These are phyloP conservation scores for Paraplagusia blochii DNA, from an alignment of 2,113 vertebrate genomes.

Conservation along the genomic window DNA sequence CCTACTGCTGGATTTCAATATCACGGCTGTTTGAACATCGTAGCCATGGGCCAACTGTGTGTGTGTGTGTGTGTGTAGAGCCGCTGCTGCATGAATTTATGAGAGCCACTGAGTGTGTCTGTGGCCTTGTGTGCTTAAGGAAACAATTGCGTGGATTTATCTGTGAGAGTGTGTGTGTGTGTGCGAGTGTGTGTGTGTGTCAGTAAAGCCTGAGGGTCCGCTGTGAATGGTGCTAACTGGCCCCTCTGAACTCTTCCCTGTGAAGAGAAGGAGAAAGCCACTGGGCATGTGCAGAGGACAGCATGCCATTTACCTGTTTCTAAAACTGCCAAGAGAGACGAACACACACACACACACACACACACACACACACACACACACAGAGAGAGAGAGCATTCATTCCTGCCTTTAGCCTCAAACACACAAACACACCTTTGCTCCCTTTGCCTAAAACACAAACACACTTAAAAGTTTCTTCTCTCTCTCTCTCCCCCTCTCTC, in stretches of 20 bases:
- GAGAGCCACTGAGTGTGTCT: slow-evolving; percentile 40
- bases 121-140: slow-evolving; percentile 36
- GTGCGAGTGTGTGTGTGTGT: slow-evolving; percentile 21
- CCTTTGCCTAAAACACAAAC: slow-evolving; percentile 69
- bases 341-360: slow-evolving; percentile 11
- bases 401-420: slow-evolving; percentile 70
- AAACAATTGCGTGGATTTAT: slow-evolving; percentile 11
- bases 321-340: slow-evolving; percentile 65
- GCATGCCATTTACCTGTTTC: slow-evolving; percentile 79
- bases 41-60: slow-evolving; percentile 70
- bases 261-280: slow-evolving; percentile 71
- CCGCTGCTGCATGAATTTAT: slow-evolving; percentile 57
- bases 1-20: slow-evolving; percentile 77
- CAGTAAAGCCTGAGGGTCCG: slow-evolving; percentile 49
- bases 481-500: slow-evolving; percentile 14
- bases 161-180: slow-evolving; percentile 30
- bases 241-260: slow-evolving; percentile 72
- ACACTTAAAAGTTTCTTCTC: slow-evolving; percentile 71
- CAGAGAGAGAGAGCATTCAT: slow-evolving; percentile 27
- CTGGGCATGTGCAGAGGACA: slow-evolving; percentile 74
- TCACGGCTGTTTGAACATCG: slow-evolving; percentile 78
- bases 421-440: slow-evolving; percentile 73
- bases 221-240: slow-evolving; percentile 71
- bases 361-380: slow-evolving; percentile 28
- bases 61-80: slow-evolving; percentile 22